A percentile compares a stretch with the other conserved stretches of the same genome.
These are phyloP conservation scores for Amblyopsis hoosieri DNA, from an alignment of 2,797 vertebrate genomes.

Conservation along the genomic window DNA sequence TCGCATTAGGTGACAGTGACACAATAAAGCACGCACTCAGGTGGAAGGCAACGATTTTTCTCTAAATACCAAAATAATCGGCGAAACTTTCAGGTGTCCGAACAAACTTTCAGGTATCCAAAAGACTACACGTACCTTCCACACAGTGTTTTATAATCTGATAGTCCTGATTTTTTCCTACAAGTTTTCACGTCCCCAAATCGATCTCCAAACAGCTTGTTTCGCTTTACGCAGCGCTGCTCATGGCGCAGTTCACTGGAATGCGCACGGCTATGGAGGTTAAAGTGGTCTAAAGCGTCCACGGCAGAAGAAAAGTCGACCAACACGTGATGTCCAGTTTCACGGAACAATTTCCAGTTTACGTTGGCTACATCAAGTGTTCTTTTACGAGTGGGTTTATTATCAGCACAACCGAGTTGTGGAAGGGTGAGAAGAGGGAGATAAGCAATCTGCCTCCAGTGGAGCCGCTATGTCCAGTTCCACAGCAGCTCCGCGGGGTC, in stretches of 20 bases:
- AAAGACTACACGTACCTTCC: neutral
- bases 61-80: neutral
- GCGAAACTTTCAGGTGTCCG: constrained; percentile 48
- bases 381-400: neutral
- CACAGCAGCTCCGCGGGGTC: constrained; percentile 83
- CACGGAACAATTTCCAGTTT: constrained; percentile 19
- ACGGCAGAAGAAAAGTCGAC: constrained; percentile 34
- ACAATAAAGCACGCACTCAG: constrained; percentile 28
- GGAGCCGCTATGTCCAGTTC: constrained; percentile 78
- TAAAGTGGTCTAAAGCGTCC: constrained; percentile 24
- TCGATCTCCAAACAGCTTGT: constrained; percentile 14
- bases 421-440: constrained; percentile 51
- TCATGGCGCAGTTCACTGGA: constrained; percentile 43
- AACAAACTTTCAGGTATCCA: constrained; percentile 35
- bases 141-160: neutral
- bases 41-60: neutral
- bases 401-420: constrained; percentile 38
- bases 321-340: constrained; percentile 4
- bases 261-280: constrained; percentile 29
- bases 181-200: constrained; percentile 13
- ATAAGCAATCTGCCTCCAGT: constrained; percentile 79
- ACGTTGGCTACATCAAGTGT: constrained; percentile 11
- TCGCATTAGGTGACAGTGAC: constrained; percentile 3
- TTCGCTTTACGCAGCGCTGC: constrained; percentile 55
- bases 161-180: constrained; percentile 1